A percentile compares a stretch with the other conserved stretches of the same genome.
phyloP scores from a whole-genome alignment of 2,888 invertebrate genomes.

The Eudemis profundana region DNA sequence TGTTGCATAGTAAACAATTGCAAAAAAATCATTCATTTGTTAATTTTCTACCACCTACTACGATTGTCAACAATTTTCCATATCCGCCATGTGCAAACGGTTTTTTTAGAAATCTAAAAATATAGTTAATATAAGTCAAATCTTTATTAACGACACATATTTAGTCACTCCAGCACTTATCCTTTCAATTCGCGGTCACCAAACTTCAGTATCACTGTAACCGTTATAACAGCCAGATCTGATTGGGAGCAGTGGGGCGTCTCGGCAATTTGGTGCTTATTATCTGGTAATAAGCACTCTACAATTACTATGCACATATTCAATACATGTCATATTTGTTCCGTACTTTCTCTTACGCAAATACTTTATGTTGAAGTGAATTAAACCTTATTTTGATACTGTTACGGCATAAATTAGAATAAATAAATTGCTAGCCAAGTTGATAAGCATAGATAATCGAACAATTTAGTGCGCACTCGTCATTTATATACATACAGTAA shows the following conservation, averaged over 20 bases:
- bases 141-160: no score
- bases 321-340: constrained; percentile 24
- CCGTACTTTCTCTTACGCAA: constrained; percentile 17
- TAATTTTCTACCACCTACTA: no score
- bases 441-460: constrained; percentile 14
- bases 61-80: no score
- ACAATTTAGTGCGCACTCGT: not conserved
- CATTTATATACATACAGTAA: not conserved
- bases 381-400: not conserved
- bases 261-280: constrained; percentile 12
- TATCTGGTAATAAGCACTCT: constrained; percentile 18
- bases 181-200: not conserved
- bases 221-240: constrained; percentile 15
- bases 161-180: no score
- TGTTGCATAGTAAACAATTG: not conserved
- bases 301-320: constrained; percentile 7
- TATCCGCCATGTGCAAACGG: no score
- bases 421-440: not conserved
- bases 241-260: constrained; percentile 17
- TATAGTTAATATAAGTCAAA: no score
- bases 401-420: not conserved
- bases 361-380: not conserved
- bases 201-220: not conserved
- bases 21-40: no score
- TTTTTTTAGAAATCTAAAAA: no score